Evolutionary conservation across 2,888 invertebrate species (phyloP).

Genomic region (Mythimna impura): DNA sequence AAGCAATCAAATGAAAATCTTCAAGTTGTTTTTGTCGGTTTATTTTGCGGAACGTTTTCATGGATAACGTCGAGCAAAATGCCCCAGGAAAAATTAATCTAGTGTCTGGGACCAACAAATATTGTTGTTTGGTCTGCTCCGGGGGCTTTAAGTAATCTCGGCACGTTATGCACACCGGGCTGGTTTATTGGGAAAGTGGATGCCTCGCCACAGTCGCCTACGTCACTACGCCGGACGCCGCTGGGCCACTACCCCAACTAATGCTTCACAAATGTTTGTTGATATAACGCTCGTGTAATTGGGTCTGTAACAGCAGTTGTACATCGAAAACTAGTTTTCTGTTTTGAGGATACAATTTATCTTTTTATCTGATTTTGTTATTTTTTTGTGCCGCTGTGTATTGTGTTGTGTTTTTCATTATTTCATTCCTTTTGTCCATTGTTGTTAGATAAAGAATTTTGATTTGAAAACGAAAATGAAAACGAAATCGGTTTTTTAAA

Average conservation of each 20-base stretch:
- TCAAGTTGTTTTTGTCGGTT: constrained; percentile 60
- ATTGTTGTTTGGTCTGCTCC: constrained; percentile 86
- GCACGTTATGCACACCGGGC: constrained; percentile 85
- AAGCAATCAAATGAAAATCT: constrained; percentile 56
- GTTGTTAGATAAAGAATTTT: constrained; percentile 34
- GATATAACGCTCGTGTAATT: constrained; percentile 61
- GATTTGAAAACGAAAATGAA: constrained; percentile 17
- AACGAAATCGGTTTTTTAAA: constrained; percentile 7
- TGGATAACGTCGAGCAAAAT: constrained; percentile 76
- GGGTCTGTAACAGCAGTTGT: constrained; percentile 23
- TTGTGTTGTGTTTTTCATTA: constrained; percentile 23
- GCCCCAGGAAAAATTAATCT: constrained; percentile 87
- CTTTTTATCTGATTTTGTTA: constrained; percentile 14
- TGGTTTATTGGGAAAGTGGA: constrained; percentile 86
- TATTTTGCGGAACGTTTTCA: constrained; percentile 66
- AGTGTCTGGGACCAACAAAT: constrained; percentile 85
- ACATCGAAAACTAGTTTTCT: constrained; percentile 27
- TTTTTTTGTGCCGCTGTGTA: constrained; percentile 12
- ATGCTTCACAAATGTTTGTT: constrained; percentile 71
- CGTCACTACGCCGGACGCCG: constrained; percentile 37
- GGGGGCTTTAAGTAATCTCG: constrained; percentile 87
- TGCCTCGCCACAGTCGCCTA: constrained; percentile 66
- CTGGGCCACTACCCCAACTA: constrained; percentile 61
- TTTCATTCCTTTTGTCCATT: constrained; percentile 35
- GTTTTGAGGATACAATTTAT: constrained; percentile 13